Conservation (phyloP, 2,113 vertebrate genomes). For the Marmota monax region DNA sequence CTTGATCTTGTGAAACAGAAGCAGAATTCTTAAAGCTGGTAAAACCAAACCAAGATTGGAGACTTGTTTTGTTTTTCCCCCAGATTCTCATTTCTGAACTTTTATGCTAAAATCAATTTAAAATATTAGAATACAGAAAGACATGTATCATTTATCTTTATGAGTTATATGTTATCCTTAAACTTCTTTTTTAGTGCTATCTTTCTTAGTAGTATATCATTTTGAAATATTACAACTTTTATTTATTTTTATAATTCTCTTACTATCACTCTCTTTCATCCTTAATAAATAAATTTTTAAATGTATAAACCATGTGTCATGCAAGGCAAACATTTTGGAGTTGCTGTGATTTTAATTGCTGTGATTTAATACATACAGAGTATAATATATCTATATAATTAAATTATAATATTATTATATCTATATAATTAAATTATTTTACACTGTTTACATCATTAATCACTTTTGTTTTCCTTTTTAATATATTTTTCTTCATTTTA, state of each 20-base stretch:
- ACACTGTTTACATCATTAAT: background rate
- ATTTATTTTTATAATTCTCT: background rate
- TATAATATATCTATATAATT: background rate
- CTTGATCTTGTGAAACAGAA: background rate
- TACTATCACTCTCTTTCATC: background rate
- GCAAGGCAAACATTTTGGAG: background rate
- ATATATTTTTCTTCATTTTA: background rate
- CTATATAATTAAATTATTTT: background rate
- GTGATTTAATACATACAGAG: background rate
- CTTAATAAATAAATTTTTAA: background rate
- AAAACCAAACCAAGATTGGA: background rate
- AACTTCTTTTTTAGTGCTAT: background rate
- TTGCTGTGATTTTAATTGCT: constrained; percentile 2
- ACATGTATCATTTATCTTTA: background rate
- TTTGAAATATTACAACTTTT: background rate
- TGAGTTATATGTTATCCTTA: background rate
- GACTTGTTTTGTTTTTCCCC: background rate
- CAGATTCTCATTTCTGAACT: background rate
- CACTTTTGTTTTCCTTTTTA: background rate
- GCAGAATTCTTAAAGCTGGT: background rate
- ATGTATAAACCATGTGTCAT: background rate
- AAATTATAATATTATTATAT: no score
- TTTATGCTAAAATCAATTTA: background rate
- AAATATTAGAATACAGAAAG: background rate
- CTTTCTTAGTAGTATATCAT: background rate